These are phyloP conservation scores for Molanna angustata DNA, from an alignment of 2,888 invertebrate genomes.

Conservation along the genomic window DNA sequence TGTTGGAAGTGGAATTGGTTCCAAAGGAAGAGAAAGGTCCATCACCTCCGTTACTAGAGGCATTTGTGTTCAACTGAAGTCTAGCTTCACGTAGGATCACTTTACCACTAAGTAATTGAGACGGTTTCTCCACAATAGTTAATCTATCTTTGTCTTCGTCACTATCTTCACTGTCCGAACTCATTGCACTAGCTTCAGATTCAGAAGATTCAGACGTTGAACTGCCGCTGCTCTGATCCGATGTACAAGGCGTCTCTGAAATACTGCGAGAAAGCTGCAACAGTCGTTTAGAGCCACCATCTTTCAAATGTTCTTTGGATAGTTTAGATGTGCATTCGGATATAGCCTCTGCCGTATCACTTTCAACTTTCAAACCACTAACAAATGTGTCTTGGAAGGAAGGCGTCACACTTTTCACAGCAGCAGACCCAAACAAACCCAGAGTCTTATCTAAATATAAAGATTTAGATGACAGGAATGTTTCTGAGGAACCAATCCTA, in stretches of 20 bases:
- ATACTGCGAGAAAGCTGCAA: conserved; percentile 23
- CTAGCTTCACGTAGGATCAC: conserved; percentile 69
- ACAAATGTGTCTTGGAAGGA: conserved; percentile 30
- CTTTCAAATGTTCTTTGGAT: conserved; percentile 21
- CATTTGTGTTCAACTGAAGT: conserved; percentile 57
- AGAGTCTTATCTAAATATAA: conserved; percentile 42
- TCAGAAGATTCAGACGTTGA: conserved; percentile 25
- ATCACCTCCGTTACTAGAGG: conserved; percentile 51
- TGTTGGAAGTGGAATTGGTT: too few relatives aligned
- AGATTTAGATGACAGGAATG: conserved; percentile 6
- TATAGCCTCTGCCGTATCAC: background rate
- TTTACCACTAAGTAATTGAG: conserved; percentile 60
- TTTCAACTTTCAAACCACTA: conserved; percentile 16
- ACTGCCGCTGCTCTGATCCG: conserved; percentile 31
- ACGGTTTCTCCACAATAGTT: conserved; percentile 42
- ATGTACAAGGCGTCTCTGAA: conserved; percentile 29
- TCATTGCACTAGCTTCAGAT: conserved; percentile 25
- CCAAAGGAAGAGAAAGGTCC: conserved; percentile 63
- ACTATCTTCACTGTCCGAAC: conserved; percentile 45
- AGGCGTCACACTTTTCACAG: conserved; percentile 17
- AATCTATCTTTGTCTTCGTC: conserved; percentile 41
- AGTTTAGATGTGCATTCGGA: conserved; percentile 11
- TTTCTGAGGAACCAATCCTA: background rate
- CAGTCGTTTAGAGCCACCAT: conserved; percentile 18
- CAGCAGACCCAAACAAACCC: conserved; percentile 33